Evolutionary conservation across 1,140 invertebrate species (phyloP).

Genomic region (Spodoptera frugiperda): DNA sequence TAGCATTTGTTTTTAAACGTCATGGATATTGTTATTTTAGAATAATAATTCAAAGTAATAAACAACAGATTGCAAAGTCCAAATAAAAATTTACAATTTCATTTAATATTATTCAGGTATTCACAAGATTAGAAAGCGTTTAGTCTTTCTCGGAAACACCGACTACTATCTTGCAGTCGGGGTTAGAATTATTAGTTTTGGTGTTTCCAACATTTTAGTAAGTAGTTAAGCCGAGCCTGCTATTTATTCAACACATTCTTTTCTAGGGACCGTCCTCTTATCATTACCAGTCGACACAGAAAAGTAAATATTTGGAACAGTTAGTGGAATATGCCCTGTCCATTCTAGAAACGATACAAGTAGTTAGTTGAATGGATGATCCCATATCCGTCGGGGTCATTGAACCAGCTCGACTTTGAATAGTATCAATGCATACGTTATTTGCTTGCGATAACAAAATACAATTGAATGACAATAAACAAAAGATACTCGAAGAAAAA

Average conservation of each 20-base stretch:
- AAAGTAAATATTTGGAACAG: not conserved
- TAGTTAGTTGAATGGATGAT: conserved; percentile 27
- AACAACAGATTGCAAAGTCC: too few species aligned
- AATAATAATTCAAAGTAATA: too few species aligned
- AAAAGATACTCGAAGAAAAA: conserved; percentile 41
- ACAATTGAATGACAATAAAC: conserved; percentile 38
- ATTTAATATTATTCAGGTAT: too few species aligned
- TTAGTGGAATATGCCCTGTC: not conserved
- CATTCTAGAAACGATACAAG: conserved; percentile 7
- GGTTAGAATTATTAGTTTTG: too few species aligned
- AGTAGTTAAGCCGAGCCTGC: too few species aligned
- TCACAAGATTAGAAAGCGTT: too few species aligned
- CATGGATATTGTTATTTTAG: not conserved
- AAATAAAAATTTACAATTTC: too few species aligned
- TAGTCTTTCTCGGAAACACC: too few species aligned
- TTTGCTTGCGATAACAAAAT: conserved; percentile 43
- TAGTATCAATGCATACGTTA: conserved; percentile 35
- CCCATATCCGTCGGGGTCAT: conserved; percentile 34
- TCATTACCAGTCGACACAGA: not conserved
- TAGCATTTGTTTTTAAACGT: too few species aligned
- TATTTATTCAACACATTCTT: not conserved
- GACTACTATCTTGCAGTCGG: too few species aligned
- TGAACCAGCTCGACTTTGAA: conserved; percentile 43
- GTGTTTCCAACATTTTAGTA: too few species aligned
- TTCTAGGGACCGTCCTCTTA: not conserved